Base-by-base conservation (phyloP, 2,797 vertebrate species). In the Columba guinea region DNA sequence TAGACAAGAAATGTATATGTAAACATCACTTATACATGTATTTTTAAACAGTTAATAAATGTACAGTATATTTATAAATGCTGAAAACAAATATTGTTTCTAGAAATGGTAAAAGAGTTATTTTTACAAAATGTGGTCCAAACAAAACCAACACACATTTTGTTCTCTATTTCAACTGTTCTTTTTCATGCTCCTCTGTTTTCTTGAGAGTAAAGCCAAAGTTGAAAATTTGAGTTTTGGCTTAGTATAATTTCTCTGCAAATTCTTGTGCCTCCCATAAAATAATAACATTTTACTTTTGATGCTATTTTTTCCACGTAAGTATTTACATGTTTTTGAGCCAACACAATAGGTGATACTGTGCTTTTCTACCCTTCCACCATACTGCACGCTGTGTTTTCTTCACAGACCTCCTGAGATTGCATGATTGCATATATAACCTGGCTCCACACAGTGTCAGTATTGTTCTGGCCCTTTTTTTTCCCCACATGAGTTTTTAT, bases 391-490 rank as follows among this genome's bases (percentile, higher is more conserved):
- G 37, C 91, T 89, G 89, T 46, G 58, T 81, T 95, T 91, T 95
- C 88, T 89, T 68, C 84, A 85, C 23, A 49, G 87, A 71, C 27
- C 79, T 95, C 69, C 81, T 94, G 78, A 91, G 79, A 81, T 6
- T 85, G 68, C 5, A 2, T 78, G 93, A 85, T 93, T 85, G 96
- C 84, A 90, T 84, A 94, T 49, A 92, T 95, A 87, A 95, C 94
- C 93, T 96, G 92, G 82, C 92, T 97, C 93, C 93, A 95, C 75
- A 89, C 89, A 96, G 85, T 90, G 92, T 92, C 41, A 89, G 74
- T 92, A 96, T 95, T 96, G 92, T 96, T 95, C 90, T 83, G 67
- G 37, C 49, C 76, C 87, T 49, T 81, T 87, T 94, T 83, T 53
- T 37, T 0, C 46, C 67, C 74, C 1, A 6, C 90, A n/a, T 84